Evolutionary conservation across 2,113 vertebrate genomes (phyloP), one percentile per base, ranked within the genome.

Genomic region (Gopherus flavomarginatus): DNA sequence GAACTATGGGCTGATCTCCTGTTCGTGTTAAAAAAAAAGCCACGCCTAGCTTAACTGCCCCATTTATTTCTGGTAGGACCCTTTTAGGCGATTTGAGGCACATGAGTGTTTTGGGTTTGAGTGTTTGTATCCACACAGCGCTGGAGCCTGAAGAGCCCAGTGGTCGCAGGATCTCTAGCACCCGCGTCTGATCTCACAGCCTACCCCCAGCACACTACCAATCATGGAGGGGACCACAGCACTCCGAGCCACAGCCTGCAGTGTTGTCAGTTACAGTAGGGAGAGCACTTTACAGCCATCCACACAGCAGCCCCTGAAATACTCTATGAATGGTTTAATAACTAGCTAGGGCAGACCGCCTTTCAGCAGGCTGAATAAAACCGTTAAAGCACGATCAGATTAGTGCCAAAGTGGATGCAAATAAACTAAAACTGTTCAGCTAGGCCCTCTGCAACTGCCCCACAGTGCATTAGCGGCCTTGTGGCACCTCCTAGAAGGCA

Each of bases 401-500:
- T 38, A 24, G 21, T 22, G 21, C 38, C 0, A 5, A 85, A 42
- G 42, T 16, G 49, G 86, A 79, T 62, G 87, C 12, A 56, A 79
- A 81, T 79, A 21, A 75, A 75, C 9, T 24, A 75, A 22, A 75
- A 22, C 38, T 10, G n/a, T 77, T 75, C 44, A 56, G 79, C 6
- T 27, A 1, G 38, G 22, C n/a, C 16, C 31, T 65, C 29, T 92
- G 22, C 38, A 50, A 53, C 1, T 54, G 2, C 65, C 75, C 26
- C 52, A 9, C 8, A 54, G 72, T 38, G 56, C 49, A 42, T 38
- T 47, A 47, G 85, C 62, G 72, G 47, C 6, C 53, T 52, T 2
- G 31, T 9, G 42, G 90, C 89, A 72, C 8, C 2, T 22, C 26
- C 29, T 53, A 35, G 0, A 72, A 38, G n/a, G n/a, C n/a, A 38